Base-by-base conservation (phyloP, 2,797 vertebrate species). In the Tiaroga cobitis region DNA sequence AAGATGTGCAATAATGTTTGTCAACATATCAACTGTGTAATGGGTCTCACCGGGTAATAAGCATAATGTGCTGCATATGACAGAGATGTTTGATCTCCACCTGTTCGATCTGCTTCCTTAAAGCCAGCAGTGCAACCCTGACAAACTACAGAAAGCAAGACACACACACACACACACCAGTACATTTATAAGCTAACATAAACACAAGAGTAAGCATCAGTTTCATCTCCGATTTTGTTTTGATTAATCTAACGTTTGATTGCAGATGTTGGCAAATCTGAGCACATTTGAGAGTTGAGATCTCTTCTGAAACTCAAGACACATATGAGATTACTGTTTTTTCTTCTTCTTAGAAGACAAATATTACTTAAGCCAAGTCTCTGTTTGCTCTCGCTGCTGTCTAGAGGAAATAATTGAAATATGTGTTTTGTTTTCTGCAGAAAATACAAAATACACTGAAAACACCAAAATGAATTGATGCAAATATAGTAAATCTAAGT, bases 1-100 rank as follows among this genome's bases (percentile, higher is more conserved):
- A 29, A 79, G 21, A 79, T 65, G 26, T 11, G n/a, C 39, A 70
- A 70, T 70, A 41, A 32, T 51, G 15, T 19, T 76, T 10, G 24
- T n/a, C 24, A 39, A 4, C 8, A 8, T 80, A 34, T 37, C 13
- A 69, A 37, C 13, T n/a, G 15, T 26, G 11, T 46, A 46, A 15
- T n/a, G 26, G 16, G 67, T 87, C 93, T 93, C 85, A 96, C 96
- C 94, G 93, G 94, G 88, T 93, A 94, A 91, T 93, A 93, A 88
- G 81, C 92, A 90, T 90, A 92, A 75, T 91, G 91, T 67, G 93
- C 84, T 67, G 93, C 84, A 81, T 90, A 93, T 3, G 91, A 90
- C 0, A 92, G 91, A 86, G 93, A 83, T 65, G 91, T 70, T 68
- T 93, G 92, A 61, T 87, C 80, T 16, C 89, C 90, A 87, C 82